Evolutionary conservation across 1,140 invertebrate genomes (phyloP).

Genomic region (Drosophila sproati): DNA sequence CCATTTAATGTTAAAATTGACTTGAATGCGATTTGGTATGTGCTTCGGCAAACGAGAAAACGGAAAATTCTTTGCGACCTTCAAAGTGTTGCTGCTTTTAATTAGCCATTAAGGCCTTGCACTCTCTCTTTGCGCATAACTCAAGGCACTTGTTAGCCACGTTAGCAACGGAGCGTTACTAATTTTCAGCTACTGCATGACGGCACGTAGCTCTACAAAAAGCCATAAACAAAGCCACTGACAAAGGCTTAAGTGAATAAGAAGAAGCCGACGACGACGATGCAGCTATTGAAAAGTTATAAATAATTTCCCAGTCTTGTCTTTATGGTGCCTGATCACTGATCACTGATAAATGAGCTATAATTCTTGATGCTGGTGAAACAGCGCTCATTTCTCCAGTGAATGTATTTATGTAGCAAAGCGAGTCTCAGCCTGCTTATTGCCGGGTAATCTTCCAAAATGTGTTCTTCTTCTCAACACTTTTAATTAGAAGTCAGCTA

Average conservation of each 20-base stretch:
- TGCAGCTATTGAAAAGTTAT: neutral
- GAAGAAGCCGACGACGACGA: constrained; percentile 5
- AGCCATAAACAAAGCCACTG: constrained; percentile 10
- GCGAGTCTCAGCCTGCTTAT: too few species aligned
- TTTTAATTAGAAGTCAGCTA: too few species aligned
- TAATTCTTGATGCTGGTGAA: too few species aligned
- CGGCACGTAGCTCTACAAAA: constrained; percentile 56
- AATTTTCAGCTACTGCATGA: constrained; percentile 67
- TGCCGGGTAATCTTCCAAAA: too few species aligned
- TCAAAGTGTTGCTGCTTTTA: constrained; percentile 25
- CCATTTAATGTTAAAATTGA: neutral
- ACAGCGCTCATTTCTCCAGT: too few species aligned
- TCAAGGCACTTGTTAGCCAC: constrained; percentile 42
- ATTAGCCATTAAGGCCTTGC: constrained; percentile 29
- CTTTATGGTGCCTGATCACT: too few species aligned
- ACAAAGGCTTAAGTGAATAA: constrained; percentile 4
- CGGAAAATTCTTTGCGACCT: constrained; percentile 3
- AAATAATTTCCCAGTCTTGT: neutral
- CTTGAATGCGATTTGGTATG: too few species aligned
- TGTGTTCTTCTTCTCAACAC: too few species aligned
- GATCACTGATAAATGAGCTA: too few species aligned
- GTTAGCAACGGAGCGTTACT: constrained; percentile 45
- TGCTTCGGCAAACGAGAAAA: too few species aligned
- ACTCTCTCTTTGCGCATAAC: constrained; percentile 47
- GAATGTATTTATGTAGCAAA: too few species aligned